Evolutionary conservation across 2,888 invertebrate species (phyloP), one percentile per base, ranked within the genome.

Genomic region (Caenorhabditis japonica): DNA sequence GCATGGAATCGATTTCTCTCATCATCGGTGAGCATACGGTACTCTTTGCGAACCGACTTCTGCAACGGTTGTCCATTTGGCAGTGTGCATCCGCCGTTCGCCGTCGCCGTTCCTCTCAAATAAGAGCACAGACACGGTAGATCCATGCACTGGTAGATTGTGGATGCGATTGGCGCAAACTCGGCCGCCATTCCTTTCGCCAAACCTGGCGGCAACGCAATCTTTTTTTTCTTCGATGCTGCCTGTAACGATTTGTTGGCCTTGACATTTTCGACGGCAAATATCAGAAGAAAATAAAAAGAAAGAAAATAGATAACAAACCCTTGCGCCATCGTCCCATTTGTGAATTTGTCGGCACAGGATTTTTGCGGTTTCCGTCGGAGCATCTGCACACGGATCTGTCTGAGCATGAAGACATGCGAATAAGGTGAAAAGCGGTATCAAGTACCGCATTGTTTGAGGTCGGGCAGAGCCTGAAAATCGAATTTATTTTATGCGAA

Each of bases 121-220:
- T 83, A 86, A 21, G 77, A 74, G 56, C 85, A 85, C 23, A 86
- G 68, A 64, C 86, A 86, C n/a, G 80, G 75, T 34, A 85, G 55
- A 58, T 84, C 84, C 84, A 86, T 80, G 71, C 86, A 86, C 61
- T 85, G 81, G 46, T 83, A 83, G 47, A 84, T 79, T 8, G 69
- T 77, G 8, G 82, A 75, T 13, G 84, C 81, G 51, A 85, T 82
- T 7, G 83, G 84, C 0, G 85, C 84, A 41, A 85, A 64, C 52
- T 85, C 84, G 2, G 83, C 83, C 0, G 83, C 81, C 61, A 82
- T 61, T 46, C 79, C 76, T 41, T 64, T 52, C 10, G 56, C 77
- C 27, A 83, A 56, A 23, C 84, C 83, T 1, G 85, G 85, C 12
- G 85, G 84, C 15, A 83, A 59, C 7, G 80, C 79, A 17, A 82